Evolutionary conservation across 1,140 invertebrate species (phyloP).

Genomic region (Drosophila malerkotliana): DNA sequence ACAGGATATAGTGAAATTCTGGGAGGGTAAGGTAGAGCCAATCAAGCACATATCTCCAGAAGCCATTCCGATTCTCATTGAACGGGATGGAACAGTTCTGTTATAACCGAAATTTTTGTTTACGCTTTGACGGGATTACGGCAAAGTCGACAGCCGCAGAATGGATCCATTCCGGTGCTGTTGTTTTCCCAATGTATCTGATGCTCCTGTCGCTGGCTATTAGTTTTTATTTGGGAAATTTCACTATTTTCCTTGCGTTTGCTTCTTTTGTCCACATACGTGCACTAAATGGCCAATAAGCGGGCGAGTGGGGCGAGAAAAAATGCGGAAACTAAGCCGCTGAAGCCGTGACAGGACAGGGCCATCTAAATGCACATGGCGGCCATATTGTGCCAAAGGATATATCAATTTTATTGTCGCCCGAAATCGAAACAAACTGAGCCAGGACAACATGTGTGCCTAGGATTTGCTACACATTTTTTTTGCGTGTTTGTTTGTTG

Average conservation of each 20-base stretch:
- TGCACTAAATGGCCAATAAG: constrained; percentile 81
- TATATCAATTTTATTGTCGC: constrained; percentile 81
- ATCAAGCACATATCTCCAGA: constrained; percentile 45
- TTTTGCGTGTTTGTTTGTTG: not conserved
- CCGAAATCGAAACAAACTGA: constrained; percentile 49
- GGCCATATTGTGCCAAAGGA: constrained; percentile 68
- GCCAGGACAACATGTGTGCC: constrained; percentile 53
- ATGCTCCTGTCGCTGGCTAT: constrained; percentile 45
- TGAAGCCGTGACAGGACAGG: constrained; percentile 45
- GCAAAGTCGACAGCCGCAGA: constrained; percentile 58
- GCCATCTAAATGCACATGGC: constrained; percentile 54
- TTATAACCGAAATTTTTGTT: constrained; percentile 67
- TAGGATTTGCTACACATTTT: not conserved
- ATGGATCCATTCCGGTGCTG: constrained; percentile 17
- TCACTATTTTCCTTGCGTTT: constrained; percentile 63
- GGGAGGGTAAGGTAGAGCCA: constrained; percentile 27
- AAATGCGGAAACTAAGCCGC: constrained; percentile 66
- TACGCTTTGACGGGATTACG: constrained; percentile 82
- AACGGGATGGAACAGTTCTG: constrained; percentile 25
- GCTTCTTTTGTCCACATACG: constrained; percentile 57
- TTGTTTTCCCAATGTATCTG: constrained; percentile 21
- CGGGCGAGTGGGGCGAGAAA: constrained; percentile 33
- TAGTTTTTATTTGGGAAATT: constrained; percentile 76
- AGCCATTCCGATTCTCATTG: constrained; percentile 30
- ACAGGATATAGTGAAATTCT: constrained; percentile 3